phyloP scores from a whole-genome alignment of 2,797 vertebrate genomes.

The Rhinichthys osculus region DNA sequence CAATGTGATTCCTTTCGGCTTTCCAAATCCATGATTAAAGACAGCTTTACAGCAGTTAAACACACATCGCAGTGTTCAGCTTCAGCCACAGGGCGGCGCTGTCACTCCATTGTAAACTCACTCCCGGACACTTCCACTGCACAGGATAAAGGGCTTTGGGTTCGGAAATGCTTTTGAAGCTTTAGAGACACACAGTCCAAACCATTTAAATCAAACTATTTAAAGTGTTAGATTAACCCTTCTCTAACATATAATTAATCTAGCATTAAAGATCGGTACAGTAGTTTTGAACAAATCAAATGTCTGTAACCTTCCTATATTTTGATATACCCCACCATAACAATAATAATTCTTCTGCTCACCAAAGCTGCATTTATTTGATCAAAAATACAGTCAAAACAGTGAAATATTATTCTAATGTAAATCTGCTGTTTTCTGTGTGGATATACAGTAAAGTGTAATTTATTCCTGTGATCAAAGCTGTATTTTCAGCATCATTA shows the following conservation, averaged over 20 bases:
- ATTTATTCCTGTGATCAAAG: too few relatives aligned
- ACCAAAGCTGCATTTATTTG: neutral
- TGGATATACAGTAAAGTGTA: neutral
- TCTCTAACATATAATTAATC: neutral
- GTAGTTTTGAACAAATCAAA: neutral
- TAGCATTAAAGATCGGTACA: neutral
- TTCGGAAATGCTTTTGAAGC: neutral
- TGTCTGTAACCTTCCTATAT: neutral
- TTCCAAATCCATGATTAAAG: neutral
- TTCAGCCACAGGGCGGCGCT: conserved; percentile 68
- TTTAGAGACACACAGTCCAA: neutral
- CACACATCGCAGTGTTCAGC: neutral
- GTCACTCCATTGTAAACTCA: conserved; percentile 12
- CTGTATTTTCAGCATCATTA: too few relatives aligned
- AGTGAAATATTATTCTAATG: fast-evolving
- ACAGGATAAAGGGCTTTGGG: neutral
- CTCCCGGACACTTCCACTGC: neutral
- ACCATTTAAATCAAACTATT: neutral
- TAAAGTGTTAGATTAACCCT: neutral
- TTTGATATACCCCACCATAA: too few relatives aligned
- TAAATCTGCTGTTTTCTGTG: neutral
- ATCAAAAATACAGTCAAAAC: neutral
- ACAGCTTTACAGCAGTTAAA: neutral
- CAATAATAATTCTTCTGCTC: too few relatives aligned
- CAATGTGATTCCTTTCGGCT: neutral